Evolutionary conservation across 23 tunicate species (phyloP).

Genomic region (Styela clava): DNA sequence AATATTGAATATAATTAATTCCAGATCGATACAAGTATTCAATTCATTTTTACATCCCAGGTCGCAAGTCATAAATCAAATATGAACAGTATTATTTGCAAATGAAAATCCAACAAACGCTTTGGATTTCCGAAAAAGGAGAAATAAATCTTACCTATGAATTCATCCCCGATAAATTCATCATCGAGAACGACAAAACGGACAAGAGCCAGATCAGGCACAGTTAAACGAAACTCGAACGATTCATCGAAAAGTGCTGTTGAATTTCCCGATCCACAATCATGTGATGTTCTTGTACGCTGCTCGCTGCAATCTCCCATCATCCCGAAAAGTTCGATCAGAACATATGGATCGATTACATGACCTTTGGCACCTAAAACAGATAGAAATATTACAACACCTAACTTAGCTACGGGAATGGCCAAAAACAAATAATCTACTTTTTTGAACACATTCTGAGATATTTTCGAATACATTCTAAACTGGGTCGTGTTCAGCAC

Average conservation of each 20-base stretch:
- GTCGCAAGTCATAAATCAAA: too few relatives aligned
- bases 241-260: constrained; percentile 85
- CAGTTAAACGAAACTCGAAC: constrained; percentile 79
- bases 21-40: too few relatives aligned
- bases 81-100: too few relatives aligned
- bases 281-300: constrained; percentile 90
- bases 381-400: neutral
- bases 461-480: too few relatives aligned
- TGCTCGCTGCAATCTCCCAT: constrained; percentile 91
- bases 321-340: constrained; percentile 96
- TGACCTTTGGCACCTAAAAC: constrained; percentile 88
- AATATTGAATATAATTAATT: too few relatives aligned
- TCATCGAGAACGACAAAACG: constrained; percentile 99
- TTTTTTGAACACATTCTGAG: neutral
- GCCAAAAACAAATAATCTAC: neutral
- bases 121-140: too few relatives aligned
- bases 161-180: constrained; percentile 98
- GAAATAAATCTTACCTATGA: constrained; percentile 94
- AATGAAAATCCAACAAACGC: too few relatives aligned
- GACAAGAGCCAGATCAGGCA: constrained; percentile 91
- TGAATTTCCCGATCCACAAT: constrained; percentile 59
- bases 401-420: neutral
- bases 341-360: constrained; percentile 98
- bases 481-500: too few relatives aligned
- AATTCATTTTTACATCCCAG: too few relatives aligned